phyloP scores from a whole-genome alignment of 2,113 vertebrate species.

The Plectropomus leopardus region DNA sequence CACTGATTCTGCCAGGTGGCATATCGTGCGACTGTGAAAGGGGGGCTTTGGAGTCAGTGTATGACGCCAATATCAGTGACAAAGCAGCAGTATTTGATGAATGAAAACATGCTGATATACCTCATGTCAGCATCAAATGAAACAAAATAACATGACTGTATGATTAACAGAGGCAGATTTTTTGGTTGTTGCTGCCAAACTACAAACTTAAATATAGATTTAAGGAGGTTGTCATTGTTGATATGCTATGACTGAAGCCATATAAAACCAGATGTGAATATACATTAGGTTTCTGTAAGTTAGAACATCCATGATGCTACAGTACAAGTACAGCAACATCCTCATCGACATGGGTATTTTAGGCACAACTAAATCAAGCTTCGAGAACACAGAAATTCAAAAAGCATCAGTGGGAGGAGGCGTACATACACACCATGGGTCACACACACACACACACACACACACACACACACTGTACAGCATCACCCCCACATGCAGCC shows the following conservation, averaged over 20 bases:
- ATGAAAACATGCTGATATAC: no score
- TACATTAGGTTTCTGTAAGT: no score
- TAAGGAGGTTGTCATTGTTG: not conserved
- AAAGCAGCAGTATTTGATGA: no score
- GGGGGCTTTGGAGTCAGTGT: no score
- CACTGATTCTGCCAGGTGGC: no score
- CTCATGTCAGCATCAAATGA: no score
- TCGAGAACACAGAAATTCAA: slow-evolving; percentile 26
- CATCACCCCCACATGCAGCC: slow-evolving; percentile 26
- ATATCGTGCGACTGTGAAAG: no score
- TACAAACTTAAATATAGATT: not conserved
- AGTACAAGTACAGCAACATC: not conserved
- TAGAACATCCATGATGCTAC: not conserved
- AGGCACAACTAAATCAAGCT: slow-evolving; percentile 1
- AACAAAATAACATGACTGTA: no score
- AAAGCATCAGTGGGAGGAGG: slow-evolving; percentile 19
- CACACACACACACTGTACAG: not conserved
- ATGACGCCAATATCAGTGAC: no score
- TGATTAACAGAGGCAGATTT: no score
- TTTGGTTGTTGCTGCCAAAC: not conserved
- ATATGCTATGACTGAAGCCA: not conserved
- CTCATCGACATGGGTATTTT: slow-evolving; percentile 33
- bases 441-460: not conserved
- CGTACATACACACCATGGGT: not conserved
- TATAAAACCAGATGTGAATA: no score